Conservation (phyloP, 2,113 vertebrate species). For the Xyliphius kryptos region DNA sequence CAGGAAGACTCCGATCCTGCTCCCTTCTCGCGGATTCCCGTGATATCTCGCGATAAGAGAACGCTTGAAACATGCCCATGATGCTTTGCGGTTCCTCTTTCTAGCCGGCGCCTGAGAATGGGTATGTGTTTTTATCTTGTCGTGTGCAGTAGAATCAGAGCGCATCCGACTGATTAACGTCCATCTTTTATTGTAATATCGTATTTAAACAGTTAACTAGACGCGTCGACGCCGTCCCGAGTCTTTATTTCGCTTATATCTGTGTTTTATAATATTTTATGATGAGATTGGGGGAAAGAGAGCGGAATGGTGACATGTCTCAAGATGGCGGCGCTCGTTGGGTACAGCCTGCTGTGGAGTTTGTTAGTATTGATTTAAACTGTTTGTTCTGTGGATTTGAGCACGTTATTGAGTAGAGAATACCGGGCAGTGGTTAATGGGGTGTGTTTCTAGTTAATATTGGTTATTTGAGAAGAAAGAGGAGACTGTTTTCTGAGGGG, state of each 20-base stretch:
- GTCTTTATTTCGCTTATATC: too few species aligned
- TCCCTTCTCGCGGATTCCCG: not conserved
- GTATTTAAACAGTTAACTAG: too few species aligned
- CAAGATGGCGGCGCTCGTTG: slow-evolving; percentile 62
- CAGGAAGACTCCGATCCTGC: too few species aligned
- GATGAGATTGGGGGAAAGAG: not conserved
- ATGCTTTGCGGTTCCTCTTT: not conserved
- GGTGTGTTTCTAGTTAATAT: too few species aligned
- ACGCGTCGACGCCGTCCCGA: too few species aligned
- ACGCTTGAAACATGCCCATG: not conserved
- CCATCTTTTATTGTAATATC: not conserved
- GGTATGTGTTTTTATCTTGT: not conserved
- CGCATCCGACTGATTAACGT: slow-evolving; percentile 59
- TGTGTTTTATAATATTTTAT: too few species aligned
- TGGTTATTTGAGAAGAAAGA: too few species aligned
- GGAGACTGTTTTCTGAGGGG: too few species aligned
- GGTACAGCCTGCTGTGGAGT: not conserved
- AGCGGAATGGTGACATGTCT: slow-evolving; percentile 25
- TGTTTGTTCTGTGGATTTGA: not conserved
- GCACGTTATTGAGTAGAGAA: not conserved
- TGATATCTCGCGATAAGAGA: not conserved
- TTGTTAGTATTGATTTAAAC: not conserved
- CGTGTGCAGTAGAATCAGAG: slow-evolving; percentile 47
- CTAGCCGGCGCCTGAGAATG: not conserved
- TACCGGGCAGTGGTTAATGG: not conserved